Base-by-base conservation (phyloP, 2,797 vertebrate species). In the Pseudopleuronectes americanus region DNA sequence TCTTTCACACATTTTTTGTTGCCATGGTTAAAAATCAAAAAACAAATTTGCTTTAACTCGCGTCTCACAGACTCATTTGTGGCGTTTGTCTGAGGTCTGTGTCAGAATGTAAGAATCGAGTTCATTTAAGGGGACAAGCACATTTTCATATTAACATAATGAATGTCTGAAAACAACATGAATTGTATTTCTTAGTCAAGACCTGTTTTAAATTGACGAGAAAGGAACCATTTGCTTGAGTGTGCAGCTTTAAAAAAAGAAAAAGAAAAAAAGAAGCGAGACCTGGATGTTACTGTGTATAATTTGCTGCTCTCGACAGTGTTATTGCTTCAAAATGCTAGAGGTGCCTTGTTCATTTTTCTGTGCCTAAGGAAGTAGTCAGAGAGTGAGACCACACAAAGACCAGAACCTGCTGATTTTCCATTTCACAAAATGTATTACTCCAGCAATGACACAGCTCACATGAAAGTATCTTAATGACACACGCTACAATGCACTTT, bases 311-410 rank as follows among this genome's bases (percentile, higher is more conserved):
- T 90, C 91, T 91, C 71, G 54, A 87, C 89, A 92, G 92, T 94
- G 90, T 93, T 94, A 89, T 92, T 73, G 93, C 91, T 92, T 93
- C 77, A 80, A 89, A 89, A 90, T 87, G 92, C 87, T 94, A 92
- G 91, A 93, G 93, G 95, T 95, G 94, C 94, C 95, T 95, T 95
- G 91, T 92, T 95, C 81, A 87, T 93, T 93, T 92, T 89, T 92
- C 89, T 71, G 94, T 95, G 93, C 94, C 94, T 94, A 92, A 91
- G 89, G 89, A 89, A 80, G 90, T 83, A 91, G 87, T 81, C 83
- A 64, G 87, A 49, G 84, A 86, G 68, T 72, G 76, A 88, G 76
- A 90, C 64, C 68, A 82, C 84, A 73, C 59, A 68, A 74, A 82
- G 80, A 90, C 77, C 81, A 81, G 74, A 82, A 76, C 77, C 85